Conservation (phyloP, 2,888 invertebrate genomes). For the Diarsia mendica region DNA sequence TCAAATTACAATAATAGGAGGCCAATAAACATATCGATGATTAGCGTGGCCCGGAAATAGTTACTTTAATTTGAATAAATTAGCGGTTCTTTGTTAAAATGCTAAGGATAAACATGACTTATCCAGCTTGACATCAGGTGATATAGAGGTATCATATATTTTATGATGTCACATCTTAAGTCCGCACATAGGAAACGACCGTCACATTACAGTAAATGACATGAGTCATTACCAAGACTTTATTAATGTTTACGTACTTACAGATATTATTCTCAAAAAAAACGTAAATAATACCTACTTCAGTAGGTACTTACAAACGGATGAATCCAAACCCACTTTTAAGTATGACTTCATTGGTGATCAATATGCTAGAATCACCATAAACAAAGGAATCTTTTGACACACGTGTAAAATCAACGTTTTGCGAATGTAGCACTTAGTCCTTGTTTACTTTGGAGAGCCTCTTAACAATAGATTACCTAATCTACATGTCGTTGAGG, state of each 20-base stretch:
- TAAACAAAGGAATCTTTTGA: conserved; percentile 44
- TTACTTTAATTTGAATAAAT: conserved; percentile 41
- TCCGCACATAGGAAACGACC: conserved; percentile 44
- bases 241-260: conserved; percentile 45
- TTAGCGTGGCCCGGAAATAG: conserved; percentile 46
- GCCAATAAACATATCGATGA: conserved; percentile 52
- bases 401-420: conserved; percentile 20
- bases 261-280: conserved; percentile 36
- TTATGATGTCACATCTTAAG: conserved; percentile 60
- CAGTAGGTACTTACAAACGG: not conserved
- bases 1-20: conserved; percentile 36
- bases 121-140: conserved; percentile 47
- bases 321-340: conserved; percentile 33
- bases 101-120: conserved; percentile 27
- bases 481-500: conserved; percentile 48
- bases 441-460: conserved; percentile 33
- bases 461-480: conserved; percentile 58
- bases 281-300: conserved; percentile 40
- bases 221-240: conserved; percentile 58
- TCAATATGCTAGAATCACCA: conserved; percentile 35
- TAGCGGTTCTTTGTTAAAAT: conserved; percentile 40
- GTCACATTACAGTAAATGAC: conserved; percentile 40
- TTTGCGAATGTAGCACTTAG: conserved; percentile 26
- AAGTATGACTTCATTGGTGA: conserved; percentile 62
- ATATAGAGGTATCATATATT: conserved; percentile 35